Evolutionary conservation across 2,888 invertebrate genomes (phyloP).

Genomic region (Cosmia pyralina): DNA sequence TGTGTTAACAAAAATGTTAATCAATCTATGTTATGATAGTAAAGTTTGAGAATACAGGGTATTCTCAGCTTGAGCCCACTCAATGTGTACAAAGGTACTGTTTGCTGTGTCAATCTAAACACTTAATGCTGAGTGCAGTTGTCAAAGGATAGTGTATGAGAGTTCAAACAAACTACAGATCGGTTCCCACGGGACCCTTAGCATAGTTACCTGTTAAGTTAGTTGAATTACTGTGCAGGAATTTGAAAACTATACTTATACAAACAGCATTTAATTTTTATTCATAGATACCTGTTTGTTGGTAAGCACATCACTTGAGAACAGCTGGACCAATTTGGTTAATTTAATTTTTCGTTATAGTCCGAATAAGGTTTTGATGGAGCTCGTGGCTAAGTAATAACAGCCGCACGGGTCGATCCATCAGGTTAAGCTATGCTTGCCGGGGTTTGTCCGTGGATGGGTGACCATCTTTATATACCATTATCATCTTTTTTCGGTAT

Average conservation of each 20-base stretch:
- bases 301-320: background rate
- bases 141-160: conserved; percentile 74
- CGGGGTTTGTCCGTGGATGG: no score
- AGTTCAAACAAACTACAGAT: conserved; percentile 82
- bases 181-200: conserved; percentile 53
- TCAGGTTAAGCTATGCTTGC: no score
- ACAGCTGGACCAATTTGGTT: background rate
- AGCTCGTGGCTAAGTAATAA: no score
- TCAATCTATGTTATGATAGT: conserved; percentile 36
- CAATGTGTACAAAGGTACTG: conserved; percentile 43
- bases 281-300: background rate
- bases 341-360: background rate
- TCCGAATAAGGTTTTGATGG: background rate
- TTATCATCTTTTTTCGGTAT: no score
- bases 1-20: conserved; percentile 33
- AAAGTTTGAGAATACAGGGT: conserved; percentile 4
- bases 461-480: no score
- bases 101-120: conserved; percentile 53
- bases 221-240: conserved; percentile 74
- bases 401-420: no score
- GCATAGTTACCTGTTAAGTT: conserved; percentile 77
- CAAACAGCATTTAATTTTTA: no score
- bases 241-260: no score
- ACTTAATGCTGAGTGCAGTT: conserved; percentile 60
- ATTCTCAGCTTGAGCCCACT: conserved; percentile 52